Evolutionary conservation across 2,888 invertebrate species (phyloP), one percentile per base, ranked within the genome.

Genomic region (Thymelicus sylvestris): DNA sequence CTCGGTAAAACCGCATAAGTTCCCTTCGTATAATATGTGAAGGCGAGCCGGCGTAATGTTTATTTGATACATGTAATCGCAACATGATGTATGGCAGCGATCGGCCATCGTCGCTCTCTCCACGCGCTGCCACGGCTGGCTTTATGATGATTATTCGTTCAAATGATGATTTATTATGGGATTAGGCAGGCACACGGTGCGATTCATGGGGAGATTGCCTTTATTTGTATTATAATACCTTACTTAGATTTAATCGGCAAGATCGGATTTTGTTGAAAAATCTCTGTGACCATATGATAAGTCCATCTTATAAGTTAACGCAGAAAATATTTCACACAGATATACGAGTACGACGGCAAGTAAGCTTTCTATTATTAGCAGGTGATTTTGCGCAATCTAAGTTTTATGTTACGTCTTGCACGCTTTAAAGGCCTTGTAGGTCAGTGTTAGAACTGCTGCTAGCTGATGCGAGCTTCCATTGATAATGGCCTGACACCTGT

Each of bases 161-260:
- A 90, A 93, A 92, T 90, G 87, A 91, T 93, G 93, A 93, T 93
- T 92, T 93, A 93, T 93, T 89, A 86, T 83, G 72, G 91, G 92
- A 91, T 93, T 91, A 91, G 86, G 83, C 82, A 83, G 86, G 82
- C 91, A 87, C 88, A 84, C 87, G 88, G 88, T 86, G 86, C 87
- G 86, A 87, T 88, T 86, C 84, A 86, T 82, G 88, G 87, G 87
- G 88, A 87, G 86, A 90, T 90, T 88, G 85, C 87, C 85, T 87
- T 88, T 90, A 90, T 91, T 90, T 91, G 86, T 88, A 90, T 86
- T 88, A 88, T 88, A 89, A 88, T 87, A 79, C 79, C 76, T 59
- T 65, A 60, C 64, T 78, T 81, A 84, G 83, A 86, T 84, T 83
- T 84, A 83, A 86, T 86, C 82, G 79, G 81, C 77, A 85, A 88